Base-by-base conservation (phyloP, 1,140 invertebrate genomes). In the Drosophila sturtevanti region DNA sequence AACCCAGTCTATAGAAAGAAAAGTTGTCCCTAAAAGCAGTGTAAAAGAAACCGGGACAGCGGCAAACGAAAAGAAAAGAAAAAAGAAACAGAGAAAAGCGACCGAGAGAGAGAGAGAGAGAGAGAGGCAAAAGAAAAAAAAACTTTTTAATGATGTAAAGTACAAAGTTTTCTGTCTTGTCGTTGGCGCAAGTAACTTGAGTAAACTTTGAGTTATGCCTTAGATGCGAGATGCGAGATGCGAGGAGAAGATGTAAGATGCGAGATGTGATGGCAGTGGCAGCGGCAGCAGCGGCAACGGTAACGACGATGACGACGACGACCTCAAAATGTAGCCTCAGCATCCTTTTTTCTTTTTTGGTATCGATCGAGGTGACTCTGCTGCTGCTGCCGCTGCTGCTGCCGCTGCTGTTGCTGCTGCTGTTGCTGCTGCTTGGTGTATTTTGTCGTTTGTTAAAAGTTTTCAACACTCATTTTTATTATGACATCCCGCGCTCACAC, bases 101-200 rank as follows among this genome's bases (percentile, higher is more conserved):
- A 48, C 52, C 12, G 63, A 11, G 16, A 35, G 12, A 63, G 56
- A 12, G 59, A 54, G 22, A 41, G 22, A 48, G 12, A 44, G 34
- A 59, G 58, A 63, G 31, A 34, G 51, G 52, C 38, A 37, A 63
- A 74, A 59, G 59, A 77, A 71, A 68, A 68, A 77, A 81, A 89
- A 89, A 89, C 85, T 89, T 89, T 89, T 89, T 89, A 89, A 89
- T 89, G 86, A 89, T 89, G 85, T 89, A 89, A 89, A 89, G 85
- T 89, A 89, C 73, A 89, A 89, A 89, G 85, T 89, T 89, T 89
- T 85, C 81, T 89, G 80, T 89, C 85, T 89, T 89, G 85, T 89
- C 84, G 84, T 68, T 86, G 82, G 82, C 70, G 74, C 82, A 86
- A 86, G 81, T 87, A 89, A 89, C 85, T 89, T 89, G 84, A 89